These are phyloP conservation scores for Amphiprion percula DNA, from an alignment of 2,113 vertebrate genomes.

Conservation along the genomic window DNA sequence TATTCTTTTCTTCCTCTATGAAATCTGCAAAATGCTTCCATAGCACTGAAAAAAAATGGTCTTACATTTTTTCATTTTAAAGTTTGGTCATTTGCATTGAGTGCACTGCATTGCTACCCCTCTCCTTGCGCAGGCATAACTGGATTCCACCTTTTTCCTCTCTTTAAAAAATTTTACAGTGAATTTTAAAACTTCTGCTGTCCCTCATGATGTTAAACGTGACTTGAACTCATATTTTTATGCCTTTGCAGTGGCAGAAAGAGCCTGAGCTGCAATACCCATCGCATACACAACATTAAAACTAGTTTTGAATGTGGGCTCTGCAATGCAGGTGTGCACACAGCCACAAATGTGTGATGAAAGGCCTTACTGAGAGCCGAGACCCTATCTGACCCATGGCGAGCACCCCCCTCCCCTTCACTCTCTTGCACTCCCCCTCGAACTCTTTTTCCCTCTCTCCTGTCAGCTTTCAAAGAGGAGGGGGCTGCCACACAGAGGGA, in stretches of 20 bases:
- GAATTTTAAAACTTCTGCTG: too few relatives aligned
- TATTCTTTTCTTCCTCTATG: background rate
- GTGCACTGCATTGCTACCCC: too few relatives aligned
- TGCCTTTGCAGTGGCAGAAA: background rate
- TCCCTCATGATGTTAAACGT: too few relatives aligned
- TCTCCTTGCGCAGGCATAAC: too few relatives aligned
- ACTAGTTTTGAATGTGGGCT: conserved; percentile 41
- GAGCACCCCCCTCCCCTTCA: conserved; percentile 40
- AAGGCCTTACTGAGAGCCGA: conserved; percentile 75
- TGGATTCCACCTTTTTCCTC: too few relatives aligned
- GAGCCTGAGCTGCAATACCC: background rate
- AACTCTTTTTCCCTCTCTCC: conserved; percentile 33
- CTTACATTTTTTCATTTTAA: too few relatives aligned
- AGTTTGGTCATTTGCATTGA: too few relatives aligned
- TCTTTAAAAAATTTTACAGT: too few relatives aligned
- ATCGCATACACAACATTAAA: conserved; percentile 15
- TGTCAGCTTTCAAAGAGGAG: conserved; percentile 50
- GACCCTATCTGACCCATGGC: conserved; percentile 76
- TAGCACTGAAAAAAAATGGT: too few relatives aligned
- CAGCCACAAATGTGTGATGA: conserved; percentile 73
- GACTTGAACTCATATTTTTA: background rate
- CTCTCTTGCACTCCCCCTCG: conserved; percentile 7
- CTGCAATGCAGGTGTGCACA: conserved; percentile 74
- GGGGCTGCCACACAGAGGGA: conserved; percentile 82
- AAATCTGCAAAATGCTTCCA: too few relatives aligned